These are phyloP conservation scores for Scolopax bukidnonensis DNA, from an alignment of 2,797 vertebrate genomes.

Conservation along the genomic window DNA sequence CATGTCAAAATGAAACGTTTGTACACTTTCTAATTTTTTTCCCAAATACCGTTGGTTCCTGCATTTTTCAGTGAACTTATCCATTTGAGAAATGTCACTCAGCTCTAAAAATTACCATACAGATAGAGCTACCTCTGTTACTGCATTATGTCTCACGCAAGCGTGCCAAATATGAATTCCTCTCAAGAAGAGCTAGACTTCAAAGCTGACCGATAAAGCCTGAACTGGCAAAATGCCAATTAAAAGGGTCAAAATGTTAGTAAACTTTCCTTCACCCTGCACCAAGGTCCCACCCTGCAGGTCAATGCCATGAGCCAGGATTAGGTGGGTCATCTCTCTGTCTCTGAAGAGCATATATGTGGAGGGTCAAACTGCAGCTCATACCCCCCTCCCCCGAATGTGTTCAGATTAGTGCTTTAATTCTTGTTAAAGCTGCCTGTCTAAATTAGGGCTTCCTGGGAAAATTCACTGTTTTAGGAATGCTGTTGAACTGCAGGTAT, in stretches of 20 bases:
- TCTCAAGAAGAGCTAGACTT: conserved; percentile 20
- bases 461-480: not conserved
- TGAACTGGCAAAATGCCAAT: not conserved
- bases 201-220: conserved; percentile 40
- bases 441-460: not conserved
- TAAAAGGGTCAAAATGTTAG: not conserved
- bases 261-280: not conserved
- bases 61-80: conserved; percentile 62
- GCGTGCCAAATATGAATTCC: conserved; percentile 38
- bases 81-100: conserved; percentile 58
- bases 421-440: not conserved
- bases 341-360: not conserved
- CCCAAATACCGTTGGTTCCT: conserved; percentile 47
- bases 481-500: not conserved
- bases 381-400: accelerated
- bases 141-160: conserved; percentile 47
- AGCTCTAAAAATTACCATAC: conserved; percentile 66
- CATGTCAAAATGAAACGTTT: conserved; percentile 55
- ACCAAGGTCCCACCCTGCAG: not conserved
- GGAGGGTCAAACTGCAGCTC: not conserved
- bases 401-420: not conserved
- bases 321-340: not conserved
- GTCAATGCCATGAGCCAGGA: accelerated
- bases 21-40: conserved; percentile 64
- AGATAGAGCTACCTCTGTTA: conserved; percentile 61